Evolutionary conservation across 2,888 invertebrate species (phyloP), one percentile per base, ranked within the genome.

Genomic region (Trachelus iudaicus): DNA sequence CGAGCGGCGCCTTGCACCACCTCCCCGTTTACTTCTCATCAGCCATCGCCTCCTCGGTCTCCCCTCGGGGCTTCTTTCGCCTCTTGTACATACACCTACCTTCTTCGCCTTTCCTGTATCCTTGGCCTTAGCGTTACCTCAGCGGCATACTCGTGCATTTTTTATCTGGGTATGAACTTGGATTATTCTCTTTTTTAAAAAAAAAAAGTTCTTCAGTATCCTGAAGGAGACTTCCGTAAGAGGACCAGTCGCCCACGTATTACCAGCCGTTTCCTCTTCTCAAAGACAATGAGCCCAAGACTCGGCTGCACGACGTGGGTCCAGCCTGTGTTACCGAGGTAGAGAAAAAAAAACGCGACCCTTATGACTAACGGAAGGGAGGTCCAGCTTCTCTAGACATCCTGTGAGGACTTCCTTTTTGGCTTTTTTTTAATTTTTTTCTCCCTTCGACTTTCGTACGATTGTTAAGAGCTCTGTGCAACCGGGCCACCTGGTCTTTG

Each of bases 101-200:
- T 56, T 23, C 56, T 56, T 56, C 56, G 6, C 56, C 56, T 56
- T 56, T 56, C 9, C 56, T 56, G 23, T 56, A 56, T 80, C 79
- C 81, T 81, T 80, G 81, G 83, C 82, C 81, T 84, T 81, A 73
- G 77, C 71, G 69, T 76, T 77, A 75, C 79, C 79, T 81, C 80
- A 79, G 80, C 81, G 76, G 76, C 79, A 71, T 80, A 73, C 73
- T 73, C 34, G 76, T 73, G 37, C 31, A 56, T 56, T 3, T 56
- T 40, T 40, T 56, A 15, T 6, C 23, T 23, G 56, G 23, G 2
- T 56, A 56, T 56, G 56, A 56, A 56, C 9, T 1, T 56, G 56
- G 40, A 6, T 40, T 40, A 40, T 23, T 40, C 1, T 40, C 1
- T 6, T 6, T 6, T 6, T 23, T 15, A 4, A 3, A 35, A 35